Evolutionary conservation across 2,888 invertebrate species (phyloP), one percentile per base, ranked within the genome.

Genomic region (Proisotoma minuta): DNA sequence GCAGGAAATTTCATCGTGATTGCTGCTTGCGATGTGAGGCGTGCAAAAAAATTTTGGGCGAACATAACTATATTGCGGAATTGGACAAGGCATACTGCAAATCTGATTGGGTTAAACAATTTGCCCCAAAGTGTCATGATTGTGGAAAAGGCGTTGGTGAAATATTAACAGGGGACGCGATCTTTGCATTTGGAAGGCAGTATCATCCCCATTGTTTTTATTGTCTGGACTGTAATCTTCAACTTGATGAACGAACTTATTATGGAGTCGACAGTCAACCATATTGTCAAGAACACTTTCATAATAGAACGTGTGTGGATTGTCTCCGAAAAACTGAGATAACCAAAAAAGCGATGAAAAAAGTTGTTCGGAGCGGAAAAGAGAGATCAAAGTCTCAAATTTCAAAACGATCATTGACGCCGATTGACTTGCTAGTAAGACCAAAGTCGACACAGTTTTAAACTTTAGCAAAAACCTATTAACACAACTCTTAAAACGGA

Each of bases 301-400:
- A 73, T 29, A 63, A 66, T 54, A 28, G 62, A 24, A 73, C 71
- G 2, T 73, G 73, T 50, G 62, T 66, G 3, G 73, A 73, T 49
- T 73, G 73, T 51, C 50, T 68, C 47, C 71, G 71, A 34, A 61
- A 68, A 10, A 57, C 64, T 54, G 61, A 59, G 3, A 69, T 68
- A 39, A 59, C 59, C 50, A 61, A 56, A 27, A 54, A 59, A 2
- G 59, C 62, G 20, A 61, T 63, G 48, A 66, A 65, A 40, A 71
- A 71, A 57, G 59, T 71, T n/a, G 54, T 70, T 56, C 80, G 74
- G 80, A 56, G 57, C 1, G 65, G 65, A 18, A 43, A 52, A 26
- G 65, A 65, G 28, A 29, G 62, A 39, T 47, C 62, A 3, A 56
- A 65, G 28, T 68, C 69, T 27, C 56, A 56, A 12, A 54, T 52